phyloP scores from a whole-genome alignment of 1,140 invertebrate genomes.

The Rhopalosiphum padi region DNA sequence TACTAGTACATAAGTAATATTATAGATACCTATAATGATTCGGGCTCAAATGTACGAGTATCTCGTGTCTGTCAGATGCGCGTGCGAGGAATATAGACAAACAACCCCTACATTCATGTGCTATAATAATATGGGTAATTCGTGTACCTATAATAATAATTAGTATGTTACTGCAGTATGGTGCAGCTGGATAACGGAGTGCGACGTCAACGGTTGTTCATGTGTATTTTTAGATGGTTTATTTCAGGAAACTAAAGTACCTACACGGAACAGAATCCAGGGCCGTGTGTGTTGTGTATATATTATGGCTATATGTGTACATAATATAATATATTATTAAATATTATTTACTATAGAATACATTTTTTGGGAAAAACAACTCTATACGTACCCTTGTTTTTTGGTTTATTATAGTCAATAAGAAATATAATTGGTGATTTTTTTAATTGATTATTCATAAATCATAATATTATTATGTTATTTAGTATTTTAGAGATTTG shows the following conservation, averaged over 20 bases:
- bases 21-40: not conserved
- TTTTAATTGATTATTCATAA: too few species aligned
- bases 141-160: not conserved
- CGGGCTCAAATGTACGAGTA: not conserved
- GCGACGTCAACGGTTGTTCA: not conserved
- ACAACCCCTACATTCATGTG: not conserved
- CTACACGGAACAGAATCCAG: not conserved
- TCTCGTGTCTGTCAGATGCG: not conserved
- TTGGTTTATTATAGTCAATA: too few species aligned
- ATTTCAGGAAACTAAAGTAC: slow-evolving; percentile 31
- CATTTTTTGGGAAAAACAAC: too few species aligned
- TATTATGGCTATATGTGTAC: not conserved
- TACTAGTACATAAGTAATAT: too few species aligned
- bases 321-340: not conserved
- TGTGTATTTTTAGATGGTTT: slow-evolving; percentile 42
- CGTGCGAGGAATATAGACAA: not conserved
- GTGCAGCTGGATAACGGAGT: not conserved
- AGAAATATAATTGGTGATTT: too few species aligned
- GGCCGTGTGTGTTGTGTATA: not conserved
- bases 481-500: too few species aligned
- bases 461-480: too few species aligned
- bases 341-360: not conserved
- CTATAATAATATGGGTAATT: not conserved
- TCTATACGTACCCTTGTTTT: too few species aligned
- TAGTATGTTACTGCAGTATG: not conserved